Base-by-base conservation (phyloP, 2,797 vertebrate species). In the Coreius guichenoti region DNA sequence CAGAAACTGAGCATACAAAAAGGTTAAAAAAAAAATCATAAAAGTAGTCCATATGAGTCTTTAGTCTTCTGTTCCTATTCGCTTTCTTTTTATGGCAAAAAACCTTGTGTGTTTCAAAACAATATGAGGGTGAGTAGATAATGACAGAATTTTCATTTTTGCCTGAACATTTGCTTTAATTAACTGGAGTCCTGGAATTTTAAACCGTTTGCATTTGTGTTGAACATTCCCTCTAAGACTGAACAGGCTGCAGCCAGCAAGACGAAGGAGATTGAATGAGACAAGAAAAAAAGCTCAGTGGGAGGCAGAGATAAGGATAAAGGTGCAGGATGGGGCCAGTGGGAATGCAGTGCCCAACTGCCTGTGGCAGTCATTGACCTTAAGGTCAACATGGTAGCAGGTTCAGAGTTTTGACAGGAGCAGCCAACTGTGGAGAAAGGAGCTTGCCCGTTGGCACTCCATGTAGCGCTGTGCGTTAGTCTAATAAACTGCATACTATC, bases 371-470 rank as follows among this genome's bases (percentile, higher is more conserved):
- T 88, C 86, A 49, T 90, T 93, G 92, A 93, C 93, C 93, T 93
- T 93, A 90, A 92, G 95, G 93, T 94, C 92, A 92, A 87, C 92
- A 88, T 92, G 92, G 93, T 93, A 93, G 93, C 93, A 94, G 93
- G 94, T 93, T 94, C 90, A 87, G 91, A 92, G 92, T 93, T 95
- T 93, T 94, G 93, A 95, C 93, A 90, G 93, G 90, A 90, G 91
- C 90, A 92, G 92, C 91, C 92, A 90, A 93, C 93, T 93, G 93
- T 93, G 89, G 90, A 90, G 88, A 92, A 91, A 91, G 88, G 90
- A 92, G 90, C 80, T 45, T 80, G 87, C 91, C 92, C 87, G 19
- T 49, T 33, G 92, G 91, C 90, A 0, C 87, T 90, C 87, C 86
- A 78, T 91, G 92, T 90, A 90, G 92, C 92, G 92, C 85, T 90